Base-by-base conservation (phyloP, 1,140 invertebrate genomes). In the Pissodes strobi region DNA sequence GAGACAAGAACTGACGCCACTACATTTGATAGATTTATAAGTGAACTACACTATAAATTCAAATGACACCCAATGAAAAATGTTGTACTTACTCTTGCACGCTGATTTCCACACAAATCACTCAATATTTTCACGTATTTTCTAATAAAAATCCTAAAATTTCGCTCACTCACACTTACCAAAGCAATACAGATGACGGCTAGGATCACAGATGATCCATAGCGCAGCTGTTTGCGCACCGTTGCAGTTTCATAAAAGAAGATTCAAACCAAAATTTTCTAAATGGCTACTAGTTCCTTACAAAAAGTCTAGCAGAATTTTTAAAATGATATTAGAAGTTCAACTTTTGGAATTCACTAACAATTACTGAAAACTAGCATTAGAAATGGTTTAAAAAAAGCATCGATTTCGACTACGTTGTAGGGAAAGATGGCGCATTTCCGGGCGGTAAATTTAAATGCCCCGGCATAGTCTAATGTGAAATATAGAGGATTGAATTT, bases 141-240 rank as follows among this genome's bases (percentile, higher is more conserved):
- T 72, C 69, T 67, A 67, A 69, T 39, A 68, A 66, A 63, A 70
- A 60, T 59, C 23, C 15, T 58, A 69, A 72, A 67, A 71, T 64
- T 64, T 56, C 43, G 43, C 64, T 69, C 56, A 60, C 59, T 30
- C 67, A 53, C 67, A 73, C 71, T 74, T 72, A 74, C 70, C 73
- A 74, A 74, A 72, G 71, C 73, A 72, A 71, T 70, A 76, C 74
- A 74, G 73, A 71, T 76, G 72, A 76, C 72, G 70, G 70, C 71
- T 70, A 68, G 43, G 61, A 73, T 73, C 70, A 73, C 66, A 69
- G 66, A 64, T 64, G 43, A 46, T 34, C 49, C 48, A 27, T 12
- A 25, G 69, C 72, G 72, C 71, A 69, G 49, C 51, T 48, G 53
- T 67, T 43, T 64, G 67, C 65, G 68, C 68, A 59, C 21, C 23